Conservation (phyloP, 2,888 invertebrate genomes). For the Zaprionus obscuricornis region DNA sequence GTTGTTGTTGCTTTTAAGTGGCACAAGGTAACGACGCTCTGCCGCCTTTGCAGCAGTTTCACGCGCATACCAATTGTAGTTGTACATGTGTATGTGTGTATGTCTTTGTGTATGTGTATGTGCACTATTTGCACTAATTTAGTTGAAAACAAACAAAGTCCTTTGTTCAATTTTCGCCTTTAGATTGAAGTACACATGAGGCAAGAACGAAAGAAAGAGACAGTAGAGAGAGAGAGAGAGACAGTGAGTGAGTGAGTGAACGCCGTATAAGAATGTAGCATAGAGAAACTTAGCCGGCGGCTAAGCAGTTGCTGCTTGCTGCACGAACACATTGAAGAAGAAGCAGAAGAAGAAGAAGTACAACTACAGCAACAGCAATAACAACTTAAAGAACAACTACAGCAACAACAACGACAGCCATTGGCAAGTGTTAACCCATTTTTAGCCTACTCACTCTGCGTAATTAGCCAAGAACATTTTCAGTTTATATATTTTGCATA, state of each 20-base stretch:
- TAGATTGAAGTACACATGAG: conserved; percentile 50
- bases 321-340: conserved; percentile 16
- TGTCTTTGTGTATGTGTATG: conserved; percentile 33
- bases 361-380: conserved; percentile 3
- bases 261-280: conserved; percentile 20
- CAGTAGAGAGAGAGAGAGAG: neutral
- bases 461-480: conserved; percentile 74
- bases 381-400: conserved; percentile 17
- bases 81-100: conserved; percentile 14
- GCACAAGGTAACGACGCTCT: conserved; percentile 71
- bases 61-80: conserved; percentile 30
- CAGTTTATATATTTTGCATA: conserved; percentile 61
- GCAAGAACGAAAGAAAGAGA: conserved; percentile 5
- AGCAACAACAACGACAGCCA: conserved; percentile 29
- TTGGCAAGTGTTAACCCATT: conserved; percentile 70
- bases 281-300: conserved; percentile 56
- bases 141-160: conserved; percentile 78
- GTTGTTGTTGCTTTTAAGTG: conserved; percentile 66
- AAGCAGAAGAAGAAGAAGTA: conserved; percentile 7
- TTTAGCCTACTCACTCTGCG: conserved; percentile 57
- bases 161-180: conserved; percentile 78
- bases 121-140: conserved; percentile 79
- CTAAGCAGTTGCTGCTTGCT: conserved; percentile 51
- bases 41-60: conserved; percentile 47
- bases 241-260: neutral